Base-by-base conservation (phyloP, 2,113 vertebrate genomes). In the Myrmecobius fasciatus region DNA sequence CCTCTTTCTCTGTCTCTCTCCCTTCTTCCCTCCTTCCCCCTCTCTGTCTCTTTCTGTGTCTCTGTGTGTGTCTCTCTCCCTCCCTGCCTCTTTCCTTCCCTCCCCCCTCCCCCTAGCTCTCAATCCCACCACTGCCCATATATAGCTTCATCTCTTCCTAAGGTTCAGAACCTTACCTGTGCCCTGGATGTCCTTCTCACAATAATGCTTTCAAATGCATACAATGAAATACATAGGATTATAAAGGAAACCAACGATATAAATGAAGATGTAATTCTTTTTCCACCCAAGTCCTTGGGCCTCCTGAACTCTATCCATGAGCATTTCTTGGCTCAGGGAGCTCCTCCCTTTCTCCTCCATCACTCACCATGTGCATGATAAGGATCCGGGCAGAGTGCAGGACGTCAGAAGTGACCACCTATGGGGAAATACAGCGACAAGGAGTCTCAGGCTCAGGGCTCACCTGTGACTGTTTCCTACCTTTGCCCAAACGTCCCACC, bases 381-480 rank as follows among this genome's bases (percentile, higher is more conserved):
- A 99, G 99, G 95, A 99, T 98, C 96, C 98, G 98, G 90, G 99
- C 99, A 0, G 98, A 98, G 25, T 99, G 98, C 92, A 99, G 98
- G 54, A 99, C 99, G 5, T 99, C 99, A 0, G 99, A 98, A 0
- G 99, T 99, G 97, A 99, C 99, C 96, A 99, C 99, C 99, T 99
- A 97, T 90, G 89, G 67, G 89, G 1, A 52, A 53, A 24, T 1
- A 48, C 9, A 14, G 93, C 53, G 51, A 91, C 0, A 10, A 1
- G 46, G 95, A 52, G 22, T 46, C 93, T 49, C 25, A 26, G 75
- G 43, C 46, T 43, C 52, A 88, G 0, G 54, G 14, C 31, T 25
- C 47, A 3, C 51, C 52, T 88, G 12, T 14, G 31, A 25, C 46
- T 0, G 3, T 46, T 48, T 46, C 89, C 46, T 46, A 47, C 25